Percentiles rank a stretch among this genome's conserved stretches.
phyloP scores from a whole-genome alignment of 2,888 invertebrate genomes.

The Drosophila stalkeri region DNA sequence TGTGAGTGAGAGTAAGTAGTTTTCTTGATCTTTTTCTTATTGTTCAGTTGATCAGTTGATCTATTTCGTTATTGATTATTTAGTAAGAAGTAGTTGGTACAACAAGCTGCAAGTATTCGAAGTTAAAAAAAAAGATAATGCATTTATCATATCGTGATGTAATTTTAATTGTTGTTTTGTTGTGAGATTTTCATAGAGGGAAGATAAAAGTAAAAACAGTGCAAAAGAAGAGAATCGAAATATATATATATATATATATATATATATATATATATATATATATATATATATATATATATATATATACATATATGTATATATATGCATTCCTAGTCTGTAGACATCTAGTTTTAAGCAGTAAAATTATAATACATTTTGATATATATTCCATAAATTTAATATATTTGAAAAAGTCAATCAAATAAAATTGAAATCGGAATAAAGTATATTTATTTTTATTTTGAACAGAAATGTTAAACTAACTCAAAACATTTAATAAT shows the following conservation, averaged over 20 bases:
- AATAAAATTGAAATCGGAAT: not conserved
- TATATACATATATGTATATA: slow-evolving; percentile 2
- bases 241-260: slow-evolving; percentile 9
- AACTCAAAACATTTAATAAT: not conserved
- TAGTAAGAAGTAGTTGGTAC: slow-evolving; percentile 80
- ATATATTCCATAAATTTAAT: not conserved
- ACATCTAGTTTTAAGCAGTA: not conserved
- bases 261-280: slow-evolving; percentile 13
- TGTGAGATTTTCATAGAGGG: slow-evolving; percentile 27
- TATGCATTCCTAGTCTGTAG: slow-evolving; percentile 4
- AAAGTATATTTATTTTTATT: not conserved
- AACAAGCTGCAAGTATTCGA: slow-evolving; percentile 80
- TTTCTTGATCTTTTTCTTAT: slow-evolving; percentile 43
- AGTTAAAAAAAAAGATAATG: slow-evolving; percentile 63
- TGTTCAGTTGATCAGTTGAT: slow-evolving; percentile 57
- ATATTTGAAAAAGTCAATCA: not conserved
- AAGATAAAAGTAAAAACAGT: slow-evolving; percentile 12
- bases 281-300: slow-evolving; percentile 2
- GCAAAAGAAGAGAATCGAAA: slow-evolving; percentile 32
- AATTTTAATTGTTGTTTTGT: slow-evolving; percentile 16
- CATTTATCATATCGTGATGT: slow-evolving; percentile 56
- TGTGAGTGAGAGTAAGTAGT: slow-evolving; percentile 28
- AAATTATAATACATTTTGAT: not conserved
- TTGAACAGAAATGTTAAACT: not conserved
- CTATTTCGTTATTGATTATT: slow-evolving; percentile 56